Conservation (phyloP, 2,113 vertebrate genomes). For the Prionailurus viverrinus region DNA sequence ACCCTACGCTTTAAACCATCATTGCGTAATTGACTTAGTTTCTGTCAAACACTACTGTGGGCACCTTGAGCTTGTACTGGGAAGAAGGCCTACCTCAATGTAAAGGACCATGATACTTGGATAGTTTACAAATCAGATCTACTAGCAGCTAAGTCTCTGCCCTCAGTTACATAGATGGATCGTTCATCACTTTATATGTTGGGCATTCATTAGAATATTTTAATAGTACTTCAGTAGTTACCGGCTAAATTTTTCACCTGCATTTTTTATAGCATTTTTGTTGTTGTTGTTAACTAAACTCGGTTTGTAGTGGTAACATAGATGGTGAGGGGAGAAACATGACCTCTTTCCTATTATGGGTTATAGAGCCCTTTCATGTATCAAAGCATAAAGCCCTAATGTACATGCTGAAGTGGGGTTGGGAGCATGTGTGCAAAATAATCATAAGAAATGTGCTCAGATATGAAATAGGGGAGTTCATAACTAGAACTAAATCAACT, state of each 20-base stretch:
- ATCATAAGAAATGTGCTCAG: not conserved
- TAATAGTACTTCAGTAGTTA: not conserved
- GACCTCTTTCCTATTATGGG: not conserved
- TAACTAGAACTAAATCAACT: not conserved
- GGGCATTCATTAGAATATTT: not conserved
- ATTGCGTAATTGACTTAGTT: not conserved
- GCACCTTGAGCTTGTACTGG: not conserved
- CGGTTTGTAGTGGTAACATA: not conserved
- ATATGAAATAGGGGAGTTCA: not conserved
- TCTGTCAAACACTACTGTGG: not conserved
- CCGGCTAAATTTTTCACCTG: not conserved
- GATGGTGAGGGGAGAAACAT: not conserved
- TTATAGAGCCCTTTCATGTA: not conserved
- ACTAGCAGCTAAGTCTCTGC: not conserved
- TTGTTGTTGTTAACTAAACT: not conserved
- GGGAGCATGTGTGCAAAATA: not conserved
- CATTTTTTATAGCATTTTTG: not conserved
- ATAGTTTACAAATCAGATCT: conserved; percentile 14
- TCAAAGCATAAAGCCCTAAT: not conserved
- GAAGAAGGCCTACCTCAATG: not conserved
- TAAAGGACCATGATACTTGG: not conserved
- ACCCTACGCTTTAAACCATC: not conserved
- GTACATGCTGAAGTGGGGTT: not conserved
- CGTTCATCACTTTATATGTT: not conserved
- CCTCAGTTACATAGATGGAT: not conserved